Evolutionary conservation across 2,888 invertebrate species (phyloP), one percentile per base, ranked within the genome.

Genomic region (Drepana falcataria): DNA sequence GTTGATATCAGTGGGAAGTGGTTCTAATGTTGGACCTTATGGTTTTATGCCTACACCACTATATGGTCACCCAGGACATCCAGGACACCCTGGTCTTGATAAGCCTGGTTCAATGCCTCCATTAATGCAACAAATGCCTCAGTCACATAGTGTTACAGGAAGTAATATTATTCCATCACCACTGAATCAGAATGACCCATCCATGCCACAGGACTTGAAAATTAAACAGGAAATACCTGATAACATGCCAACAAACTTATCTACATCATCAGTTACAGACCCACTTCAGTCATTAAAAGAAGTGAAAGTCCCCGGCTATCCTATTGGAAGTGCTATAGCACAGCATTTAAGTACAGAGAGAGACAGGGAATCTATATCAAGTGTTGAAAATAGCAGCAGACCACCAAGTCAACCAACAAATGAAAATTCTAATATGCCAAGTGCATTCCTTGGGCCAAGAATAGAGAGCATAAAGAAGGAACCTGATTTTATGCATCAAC

Each of bases 201-300:
- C 86, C 61, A 88, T 91, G 84, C 90, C 91, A 41, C 91, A 91
- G 64, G 92, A 92, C 66, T 75, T 92, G 54, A 92, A 92, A 76
- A 92, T 91, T 40, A 91, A 92, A 66, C 87, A 91, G 85, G 84
- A 93, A 89, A 73, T 93, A 69, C 89, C 92, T 59, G 91, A 91
- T 60, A 86, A 78, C 62, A 79, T 90, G 69, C 87, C 93, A 57
- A 88, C 90, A 52, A 91, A 91, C 70, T 71, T 91, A 48, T 91
- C 92, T 48, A 91, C 93, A 51, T 92, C 92, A 59, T 83, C 86
- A 56, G 86, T 89, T 54, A 81, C 93, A 35, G 95, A 96, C 87
- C 96, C 96, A 2, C 77, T 96, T 61, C 95, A 96, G 73, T 95
- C 95, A 64, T 84, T 96, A 5, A 95, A 95, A 75, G 95, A 95